Conservation (phyloP, 2,888 invertebrate genomes). For the Biston stratarius region DNA sequence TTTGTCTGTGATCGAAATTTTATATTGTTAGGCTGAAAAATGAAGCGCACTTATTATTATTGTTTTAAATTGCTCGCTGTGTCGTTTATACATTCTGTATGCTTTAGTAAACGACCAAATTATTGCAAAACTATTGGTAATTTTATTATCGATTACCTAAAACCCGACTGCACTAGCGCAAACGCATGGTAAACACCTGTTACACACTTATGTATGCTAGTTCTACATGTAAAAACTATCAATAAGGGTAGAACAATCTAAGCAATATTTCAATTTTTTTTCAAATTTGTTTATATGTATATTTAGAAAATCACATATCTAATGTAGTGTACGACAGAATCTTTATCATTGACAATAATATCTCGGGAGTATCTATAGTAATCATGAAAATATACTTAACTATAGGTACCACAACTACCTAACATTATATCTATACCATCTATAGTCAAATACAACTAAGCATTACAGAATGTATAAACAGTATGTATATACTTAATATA, state of each 20-base stretch:
- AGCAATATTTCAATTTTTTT: slow-evolving; percentile 1
- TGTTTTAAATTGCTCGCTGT: slow-evolving; percentile 53
- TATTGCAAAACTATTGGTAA: background rate
- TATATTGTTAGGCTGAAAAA: slow-evolving; percentile 82
- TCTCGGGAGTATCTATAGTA: slow-evolving; percentile 35
- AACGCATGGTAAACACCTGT: too few relatives aligned
- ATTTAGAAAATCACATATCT: slow-evolving; percentile 8
- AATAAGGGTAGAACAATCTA: background rate
- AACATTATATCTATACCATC: slow-evolving; percentile 16
- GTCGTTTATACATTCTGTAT: slow-evolving; percentile 65
- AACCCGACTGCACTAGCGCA: too few relatives aligned
- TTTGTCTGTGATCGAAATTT: slow-evolving; percentile 85
- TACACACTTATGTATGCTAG: background rate
- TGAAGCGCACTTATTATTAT: slow-evolving; percentile 67
- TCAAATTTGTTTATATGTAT: slow-evolving; percentile 1
- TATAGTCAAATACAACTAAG: slow-evolving; percentile 26
- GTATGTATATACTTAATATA: slow-evolving; percentile 33
- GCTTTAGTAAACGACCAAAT: slow-evolving; percentile 30
- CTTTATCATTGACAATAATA: slow-evolving; percentile 47
- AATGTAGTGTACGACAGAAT: slow-evolving; percentile 24
- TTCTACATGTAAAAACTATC: background rate
- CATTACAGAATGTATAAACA: slow-evolving; percentile 63
- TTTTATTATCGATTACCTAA: background rate
- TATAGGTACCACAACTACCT: slow-evolving; percentile 20
- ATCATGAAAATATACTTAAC: slow-evolving; percentile 24